A percentile compares a stretch with the other conserved stretches of the same genome.
phyloP scores from a whole-genome alignment of 2,888 invertebrate genomes.

The Caenorhabditis wallacei region DNA sequence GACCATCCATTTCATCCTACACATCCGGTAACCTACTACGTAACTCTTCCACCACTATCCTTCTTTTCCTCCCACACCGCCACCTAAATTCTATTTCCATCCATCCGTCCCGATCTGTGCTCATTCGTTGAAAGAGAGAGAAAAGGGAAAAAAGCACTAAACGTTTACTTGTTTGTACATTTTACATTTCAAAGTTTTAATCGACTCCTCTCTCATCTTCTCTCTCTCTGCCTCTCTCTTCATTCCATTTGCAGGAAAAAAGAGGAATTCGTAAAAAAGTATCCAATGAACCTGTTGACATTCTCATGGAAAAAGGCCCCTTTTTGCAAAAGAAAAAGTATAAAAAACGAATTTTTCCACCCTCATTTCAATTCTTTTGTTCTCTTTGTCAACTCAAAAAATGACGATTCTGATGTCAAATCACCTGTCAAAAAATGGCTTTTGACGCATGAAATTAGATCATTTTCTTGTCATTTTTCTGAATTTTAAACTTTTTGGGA shows the following conservation, averaged over 20 bases:
- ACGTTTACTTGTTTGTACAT: slow-evolving; percentile 13
- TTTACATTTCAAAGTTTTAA: slow-evolving; percentile 33
- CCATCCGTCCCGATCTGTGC: slow-evolving; percentile 39
- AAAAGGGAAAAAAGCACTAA: slow-evolving; percentile 22
- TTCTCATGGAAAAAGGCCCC: slow-evolving; percentile 19
- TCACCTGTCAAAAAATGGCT: slow-evolving; percentile 29
- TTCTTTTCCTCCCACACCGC: slow-evolving; percentile 22
- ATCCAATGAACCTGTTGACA: slow-evolving; percentile 32
- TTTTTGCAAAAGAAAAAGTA: not conserved
- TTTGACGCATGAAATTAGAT: slow-evolving; percentile 26
- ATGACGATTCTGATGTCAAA: slow-evolving; percentile 26
- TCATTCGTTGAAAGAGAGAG: slow-evolving; percentile 21
- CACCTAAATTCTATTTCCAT: slow-evolving; percentile 45
- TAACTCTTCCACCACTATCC: slow-evolving; percentile 21
- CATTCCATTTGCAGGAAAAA: not conserved
- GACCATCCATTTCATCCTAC: slow-evolving; percentile 33
- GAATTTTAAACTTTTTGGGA: not conserved
- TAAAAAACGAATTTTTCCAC: not conserved
- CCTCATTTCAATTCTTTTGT: not conserved
- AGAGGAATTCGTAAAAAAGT: slow-evolving; percentile 33
- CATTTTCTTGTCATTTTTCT: slow-evolving; percentile 29
- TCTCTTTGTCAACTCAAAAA: slow-evolving; percentile 4
- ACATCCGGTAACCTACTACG: slow-evolving; percentile 40
- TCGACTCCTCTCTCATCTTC: slow-evolving; percentile 30
- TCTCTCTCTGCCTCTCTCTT: not conserved